phyloP scores from a whole-genome alignment of 2,113 vertebrate species.

The Pyxicephalus adspersus region DNA sequence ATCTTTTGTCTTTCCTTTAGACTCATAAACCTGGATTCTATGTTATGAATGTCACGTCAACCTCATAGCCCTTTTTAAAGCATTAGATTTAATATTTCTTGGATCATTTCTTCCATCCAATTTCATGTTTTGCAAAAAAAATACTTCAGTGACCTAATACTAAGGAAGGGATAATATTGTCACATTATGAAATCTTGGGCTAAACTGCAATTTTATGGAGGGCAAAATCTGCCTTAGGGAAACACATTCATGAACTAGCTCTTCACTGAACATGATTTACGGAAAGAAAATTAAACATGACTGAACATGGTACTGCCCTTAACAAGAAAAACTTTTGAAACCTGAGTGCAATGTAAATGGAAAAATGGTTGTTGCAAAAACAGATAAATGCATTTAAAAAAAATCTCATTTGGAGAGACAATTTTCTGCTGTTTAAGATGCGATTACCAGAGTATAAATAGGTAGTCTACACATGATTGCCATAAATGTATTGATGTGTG shows the following conservation, averaged over 20 bases:
- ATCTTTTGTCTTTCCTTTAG: constrained; percentile 70
- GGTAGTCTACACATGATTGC: constrained; percentile 56
- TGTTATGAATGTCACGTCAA: constrained; percentile 73
- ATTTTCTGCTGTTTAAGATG: constrained; percentile 10
- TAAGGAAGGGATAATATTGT: constrained; percentile 1
- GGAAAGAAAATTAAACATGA: not conserved
- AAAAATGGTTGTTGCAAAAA: constrained; percentile 62
- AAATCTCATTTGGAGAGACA: constrained; percentile 17
- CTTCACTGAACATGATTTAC: not conserved
- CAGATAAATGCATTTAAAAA: constrained; percentile 64
- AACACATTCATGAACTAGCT: not conserved
- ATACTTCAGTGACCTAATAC: constrained; percentile 71
- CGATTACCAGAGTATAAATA: constrained; percentile 18
- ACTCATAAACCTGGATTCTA: constrained; percentile 79
- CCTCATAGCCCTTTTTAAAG: constrained; percentile 86
- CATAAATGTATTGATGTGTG: not conserved
- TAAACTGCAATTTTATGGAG: not conserved
- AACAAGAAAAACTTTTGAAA: not conserved
- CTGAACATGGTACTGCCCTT: not conserved
- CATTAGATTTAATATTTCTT: constrained; percentile 74
- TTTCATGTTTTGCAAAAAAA: constrained; percentile 74
- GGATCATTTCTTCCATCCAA: constrained; percentile 75
- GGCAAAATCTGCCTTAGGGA: constrained; percentile 9
- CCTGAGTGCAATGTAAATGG: constrained; percentile 3
- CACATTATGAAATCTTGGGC: constrained; percentile 22